Evolutionary conservation across 2,113 vertebrate genomes (phyloP).

Genomic region (Motacilla alba): DNA sequence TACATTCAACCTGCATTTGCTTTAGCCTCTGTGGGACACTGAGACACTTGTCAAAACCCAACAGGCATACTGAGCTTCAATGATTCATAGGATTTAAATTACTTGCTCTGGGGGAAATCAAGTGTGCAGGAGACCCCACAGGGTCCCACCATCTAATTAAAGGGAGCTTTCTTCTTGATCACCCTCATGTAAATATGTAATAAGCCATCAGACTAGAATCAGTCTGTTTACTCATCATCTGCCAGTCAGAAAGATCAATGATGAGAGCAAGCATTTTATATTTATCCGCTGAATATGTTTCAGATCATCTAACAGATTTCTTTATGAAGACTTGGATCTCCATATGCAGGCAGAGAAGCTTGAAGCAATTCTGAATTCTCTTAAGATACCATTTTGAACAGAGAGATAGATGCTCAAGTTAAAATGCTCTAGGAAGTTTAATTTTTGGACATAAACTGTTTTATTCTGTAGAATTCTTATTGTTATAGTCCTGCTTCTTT

Average conservation of each 20-base stretch:
- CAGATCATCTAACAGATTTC: constrained; percentile 39
- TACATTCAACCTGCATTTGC: background rate
- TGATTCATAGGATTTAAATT: constrained; percentile 35
- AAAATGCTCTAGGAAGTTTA: background rate
- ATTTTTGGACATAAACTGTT: background rate
- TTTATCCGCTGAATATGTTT: constrained; percentile 25
- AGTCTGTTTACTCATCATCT: constrained; percentile 25
- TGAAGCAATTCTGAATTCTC: background rate
- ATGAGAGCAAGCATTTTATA: background rate
- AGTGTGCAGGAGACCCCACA: background rate
- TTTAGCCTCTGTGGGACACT: background rate
- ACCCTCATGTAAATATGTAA: constrained; percentile 9
- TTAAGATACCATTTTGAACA: background rate
- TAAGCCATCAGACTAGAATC: constrained; percentile 1
- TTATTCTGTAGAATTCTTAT: background rate
- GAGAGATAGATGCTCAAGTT: background rate
- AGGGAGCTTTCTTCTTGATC: constrained; percentile 26
- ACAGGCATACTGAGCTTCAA: background rate
- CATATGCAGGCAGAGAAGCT: background rate
- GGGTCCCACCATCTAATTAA: constrained; percentile 30
- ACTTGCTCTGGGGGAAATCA: constrained; percentile 20
- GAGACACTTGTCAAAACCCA: background rate
- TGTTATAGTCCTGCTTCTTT: background rate
- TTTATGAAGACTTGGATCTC: background rate
- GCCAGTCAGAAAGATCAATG: constrained; percentile 4